Base-by-base conservation (phyloP, 2,797 vertebrate genomes). In the Galago senegalensis region DNA sequence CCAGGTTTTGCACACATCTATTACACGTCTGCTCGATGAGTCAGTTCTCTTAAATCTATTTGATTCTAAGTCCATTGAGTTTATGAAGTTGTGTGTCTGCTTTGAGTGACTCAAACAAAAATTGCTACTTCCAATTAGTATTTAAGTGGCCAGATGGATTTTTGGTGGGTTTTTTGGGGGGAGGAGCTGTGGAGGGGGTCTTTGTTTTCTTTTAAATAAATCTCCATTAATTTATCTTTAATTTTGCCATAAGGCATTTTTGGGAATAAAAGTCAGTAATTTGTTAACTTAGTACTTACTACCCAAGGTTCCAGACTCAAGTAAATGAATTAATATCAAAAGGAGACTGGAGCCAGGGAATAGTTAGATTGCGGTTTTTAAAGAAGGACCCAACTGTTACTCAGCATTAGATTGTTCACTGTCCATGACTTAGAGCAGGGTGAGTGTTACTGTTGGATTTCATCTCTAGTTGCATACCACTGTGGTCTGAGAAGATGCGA, bases 21-120 rank as follows among this genome's bases (percentile, higher is more conserved):
- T 70, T 61, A 2, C 34, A 7, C 60, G 16, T 93, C 60, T 86
- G 16, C 2, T 72, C 40, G 13, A 91, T 82, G 60, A 93, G 21
- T 94, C 79, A 72, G 31, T 75, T 89, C 18, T n/a, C 5, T 53
- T 90, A 82, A 92, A 60, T 3, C 2, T 34, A 76, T 77, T 96
- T 94, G 53, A 94, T 5, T 70, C 23, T 84, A 37, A 25, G n/a
- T n/a, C 14, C 23, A 75, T 5, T 75, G 58, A 93, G 23, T 80
- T 93, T 84, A 86, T 91, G 8, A 84, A 84, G 80, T 34, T 53
- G 4, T 70, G 49, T 37, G 18, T 89, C n/a, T 75, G 34, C 3
- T 84, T 73, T 73, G 43, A 80, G 75, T 86, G 67, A 61, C 53
- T 90, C 46, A 80, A 76, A 43, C 17, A 75, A 53, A 92, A 87